These are phyloP conservation scores for Anoplius nigerrimus DNA, from an alignment of 2,888 invertebrate species.

Conservation along the genomic window DNA sequence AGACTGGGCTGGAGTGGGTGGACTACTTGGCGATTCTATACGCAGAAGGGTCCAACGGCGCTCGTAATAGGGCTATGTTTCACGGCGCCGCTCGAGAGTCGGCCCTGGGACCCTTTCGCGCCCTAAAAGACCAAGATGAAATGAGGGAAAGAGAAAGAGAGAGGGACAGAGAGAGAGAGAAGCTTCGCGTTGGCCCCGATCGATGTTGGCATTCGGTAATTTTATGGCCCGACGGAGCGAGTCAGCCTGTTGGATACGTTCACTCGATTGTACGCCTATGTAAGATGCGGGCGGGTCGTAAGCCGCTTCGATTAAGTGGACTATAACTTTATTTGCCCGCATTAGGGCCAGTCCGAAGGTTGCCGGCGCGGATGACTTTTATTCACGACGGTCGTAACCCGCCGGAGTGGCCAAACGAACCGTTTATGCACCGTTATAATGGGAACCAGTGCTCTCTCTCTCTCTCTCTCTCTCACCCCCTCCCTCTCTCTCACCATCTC, in stretches of 20 bases:
- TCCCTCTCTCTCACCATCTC: too few species aligned
- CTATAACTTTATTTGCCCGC: too few species aligned
- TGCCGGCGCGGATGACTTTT: too few species aligned
- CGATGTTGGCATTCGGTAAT: constrained; percentile 58
- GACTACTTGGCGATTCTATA: constrained; percentile 46
- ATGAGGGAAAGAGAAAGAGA: too few species aligned
- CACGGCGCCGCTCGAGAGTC: constrained; percentile 27
- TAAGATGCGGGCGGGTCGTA: constrained; percentile 27
- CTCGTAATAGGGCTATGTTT: constrained; percentile 50
- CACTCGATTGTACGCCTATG: constrained; percentile 12
- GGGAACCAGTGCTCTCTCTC: too few species aligned
- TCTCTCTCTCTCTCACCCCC: too few species aligned
- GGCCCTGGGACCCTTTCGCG: constrained; percentile 27
- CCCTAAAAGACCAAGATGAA: constrained; percentile 15
- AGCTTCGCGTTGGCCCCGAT: constrained; percentile 32
- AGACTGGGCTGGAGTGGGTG: neutral
- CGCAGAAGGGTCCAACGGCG: constrained; percentile 37
- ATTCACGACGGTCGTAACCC: too few species aligned
- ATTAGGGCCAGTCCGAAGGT: too few species aligned
- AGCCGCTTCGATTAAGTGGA: constrained; percentile 14
- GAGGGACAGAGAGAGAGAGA: too few species aligned
- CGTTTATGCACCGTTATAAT: too few species aligned
- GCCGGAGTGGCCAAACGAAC: too few species aligned
- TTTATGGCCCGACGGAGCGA: constrained; percentile 60
- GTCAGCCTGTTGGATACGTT: constrained; percentile 38